A percentile compares a stretch with the other conserved stretches of the same genome.
These are phyloP conservation scores for Eilema caniola DNA, from an alignment of 2,888 invertebrate genomes.

Conservation along the genomic window DNA sequence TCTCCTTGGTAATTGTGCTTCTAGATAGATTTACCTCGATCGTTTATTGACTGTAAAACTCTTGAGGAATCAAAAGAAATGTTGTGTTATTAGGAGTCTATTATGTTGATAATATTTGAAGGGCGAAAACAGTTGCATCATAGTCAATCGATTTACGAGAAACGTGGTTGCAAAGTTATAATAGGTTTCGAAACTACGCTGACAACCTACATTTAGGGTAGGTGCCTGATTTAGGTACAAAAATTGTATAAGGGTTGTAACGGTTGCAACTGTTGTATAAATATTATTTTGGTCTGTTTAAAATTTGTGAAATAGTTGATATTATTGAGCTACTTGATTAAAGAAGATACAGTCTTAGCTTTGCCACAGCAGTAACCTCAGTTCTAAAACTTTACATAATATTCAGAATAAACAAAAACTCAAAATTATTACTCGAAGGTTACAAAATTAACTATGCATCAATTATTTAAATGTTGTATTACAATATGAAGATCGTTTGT, in stretches of 20 bases:
- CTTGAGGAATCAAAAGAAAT: not conserved
- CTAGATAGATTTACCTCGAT: no score
- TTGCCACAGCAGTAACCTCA: no score
- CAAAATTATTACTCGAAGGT: no score
- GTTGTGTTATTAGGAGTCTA: not conserved
- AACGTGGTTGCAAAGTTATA: constrained; percentile 27
- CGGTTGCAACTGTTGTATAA: not conserved
- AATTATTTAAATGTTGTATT: not conserved
- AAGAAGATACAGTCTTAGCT: no score
- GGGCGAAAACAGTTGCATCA: not conserved
- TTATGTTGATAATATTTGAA: not conserved
- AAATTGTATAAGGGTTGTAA: not conserved
- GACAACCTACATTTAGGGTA: constrained; percentile 9
- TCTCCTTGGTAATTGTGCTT: no score
- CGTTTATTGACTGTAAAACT: no score
- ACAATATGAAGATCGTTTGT: not conserved
- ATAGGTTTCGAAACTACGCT: constrained; percentile 25
- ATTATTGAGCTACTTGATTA: no score
- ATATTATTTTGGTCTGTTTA: not conserved
- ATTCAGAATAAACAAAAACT: no score
- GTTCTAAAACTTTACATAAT: no score
- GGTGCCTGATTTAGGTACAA: not conserved
- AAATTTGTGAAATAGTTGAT: not conserved
- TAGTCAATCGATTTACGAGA: not conserved
- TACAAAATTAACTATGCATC: no score